Base-by-base conservation (phyloP, 1,140 invertebrate genomes). In the Lucilia cuprina region DNA sequence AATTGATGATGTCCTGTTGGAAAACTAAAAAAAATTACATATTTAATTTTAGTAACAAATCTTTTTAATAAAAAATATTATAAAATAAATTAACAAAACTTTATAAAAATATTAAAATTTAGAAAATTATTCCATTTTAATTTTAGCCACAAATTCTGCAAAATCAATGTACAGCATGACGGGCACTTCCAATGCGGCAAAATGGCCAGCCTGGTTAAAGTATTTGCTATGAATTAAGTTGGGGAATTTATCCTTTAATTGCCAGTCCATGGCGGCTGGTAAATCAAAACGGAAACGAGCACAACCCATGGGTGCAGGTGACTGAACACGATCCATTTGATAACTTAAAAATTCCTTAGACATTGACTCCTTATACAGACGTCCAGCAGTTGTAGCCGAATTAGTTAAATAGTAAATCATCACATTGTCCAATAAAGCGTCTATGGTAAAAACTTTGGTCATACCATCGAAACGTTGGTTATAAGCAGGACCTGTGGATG, bases 341-440 rank as follows among this genome's bases (percentile, higher is more conserved):
- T 93, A 86, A 9, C 84, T 86, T 5, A 88, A 87, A 17, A 88
- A 90, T 14, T 87, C 86, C 47, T 88, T 90, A 5, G 85, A 91
- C 49, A 94, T 92, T 2, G 88, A 91, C 91, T 97, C 96, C 1
- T 94, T 92, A 85, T 97, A 98, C 35, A 97, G 91, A 82, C 97
- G 92, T 85, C 93, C 92, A 0, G 96, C 95, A 0, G 95, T 95
- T 0, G 95, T 96, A 5, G 97, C 95, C 1, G 94, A 94, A 84
- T 94, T 94, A 0, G 94, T 94, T 0, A 95, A 87, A 94, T 96
- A 98, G 88, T 98, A 98, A 35, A 98, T 89, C 96, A 97, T 98
- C 0, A 98, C 88, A 88, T 97, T 97, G 84, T 98, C 97, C 2
- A 98, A 91, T 4, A 98, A 90, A 83, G 97, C 95, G 77, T 96